Percentiles rank a stretch among this genome's conserved stretches.
These are phyloP conservation scores for Panzeria rudis DNA, from an alignment of 2,888 invertebrate species.

Conservation along the genomic window DNA sequence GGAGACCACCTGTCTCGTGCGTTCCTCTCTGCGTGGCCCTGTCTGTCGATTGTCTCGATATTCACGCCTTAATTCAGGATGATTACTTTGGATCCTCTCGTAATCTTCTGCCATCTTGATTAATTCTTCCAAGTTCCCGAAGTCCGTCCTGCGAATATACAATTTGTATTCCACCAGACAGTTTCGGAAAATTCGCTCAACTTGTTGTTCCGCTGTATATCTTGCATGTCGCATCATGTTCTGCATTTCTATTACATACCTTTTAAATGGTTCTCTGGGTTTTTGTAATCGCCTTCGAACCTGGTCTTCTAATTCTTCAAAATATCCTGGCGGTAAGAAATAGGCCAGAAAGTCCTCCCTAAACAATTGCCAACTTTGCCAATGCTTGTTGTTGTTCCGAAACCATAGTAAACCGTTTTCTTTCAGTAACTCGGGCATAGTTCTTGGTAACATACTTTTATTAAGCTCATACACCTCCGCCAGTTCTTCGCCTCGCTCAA, in stretches of 20 bases:
- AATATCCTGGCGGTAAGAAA: slow-evolving; percentile 22
- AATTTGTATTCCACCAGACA: not conserved
- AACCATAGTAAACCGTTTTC: not conserved
- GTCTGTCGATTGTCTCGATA: not conserved
- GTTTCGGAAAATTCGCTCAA: slow-evolving; percentile 1
- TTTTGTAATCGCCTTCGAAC: not conserved
- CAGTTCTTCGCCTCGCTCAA: slow-evolving; percentile 18
- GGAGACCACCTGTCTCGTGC: too few relatives aligned
- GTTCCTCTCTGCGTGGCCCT: too few relatives aligned
- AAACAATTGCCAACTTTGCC: not conserved
- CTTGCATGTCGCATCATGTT: slow-evolving; percentile 14
- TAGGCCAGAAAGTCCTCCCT: not conserved
- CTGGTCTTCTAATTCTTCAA: not conserved
- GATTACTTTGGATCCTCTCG: not conserved
- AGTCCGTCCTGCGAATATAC: not conserved
- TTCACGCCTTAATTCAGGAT: not conserved
- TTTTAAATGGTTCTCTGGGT: not conserved
- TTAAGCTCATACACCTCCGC: not conserved
- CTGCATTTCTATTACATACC: not conserved
- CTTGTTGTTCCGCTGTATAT: not conserved
- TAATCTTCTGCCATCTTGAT: not conserved
- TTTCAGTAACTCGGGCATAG: not conserved
- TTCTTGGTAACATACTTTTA: not conserved
- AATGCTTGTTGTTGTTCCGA: slow-evolving; percentile 11
- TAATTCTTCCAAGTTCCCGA: not conserved